Percentiles rank a stretch among this genome's conserved stretches.
Conservation (phyloP, 1,140 invertebrate genomes). For the Branchinecta lynchi region DNA sequence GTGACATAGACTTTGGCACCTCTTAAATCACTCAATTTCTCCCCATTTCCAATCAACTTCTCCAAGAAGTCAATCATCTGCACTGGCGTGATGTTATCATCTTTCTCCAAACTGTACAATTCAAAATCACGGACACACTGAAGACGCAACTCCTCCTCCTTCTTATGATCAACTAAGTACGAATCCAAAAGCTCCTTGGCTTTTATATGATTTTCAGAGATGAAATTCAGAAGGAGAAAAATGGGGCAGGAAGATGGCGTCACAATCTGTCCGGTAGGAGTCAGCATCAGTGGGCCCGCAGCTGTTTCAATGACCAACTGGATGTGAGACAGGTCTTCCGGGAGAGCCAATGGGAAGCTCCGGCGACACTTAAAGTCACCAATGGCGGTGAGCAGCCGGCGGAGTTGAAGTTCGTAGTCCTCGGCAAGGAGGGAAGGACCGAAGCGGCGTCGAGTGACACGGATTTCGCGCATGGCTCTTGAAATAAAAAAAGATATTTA, state of each 20-base stretch:
- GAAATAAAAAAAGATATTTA: background rate
- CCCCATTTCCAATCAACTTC: conserved; percentile 43
- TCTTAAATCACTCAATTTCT: conserved; percentile 30
- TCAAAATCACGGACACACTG: conserved; percentile 47
- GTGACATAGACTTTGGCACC: conserved; percentile 58
- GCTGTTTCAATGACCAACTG: conserved; percentile 83
- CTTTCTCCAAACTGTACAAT: conserved; percentile 56
- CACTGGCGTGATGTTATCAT: conserved; percentile 73
- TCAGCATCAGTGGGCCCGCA: conserved; percentile 79
- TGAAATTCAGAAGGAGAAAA: conserved; percentile 63
- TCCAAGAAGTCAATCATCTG: conserved; percentile 71
- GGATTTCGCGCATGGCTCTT: conserved; percentile 57
- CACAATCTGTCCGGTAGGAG: conserved; percentile 78
- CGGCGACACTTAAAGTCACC: conserved; percentile 55
- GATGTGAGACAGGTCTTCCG: conserved; percentile 47
- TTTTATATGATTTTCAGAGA: conserved; percentile 54
- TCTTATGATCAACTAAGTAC: conserved; percentile 61
- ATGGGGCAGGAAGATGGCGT: conserved; percentile 75
- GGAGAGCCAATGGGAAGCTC: conserved; percentile 45
- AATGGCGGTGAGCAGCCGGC: conserved; percentile 61
- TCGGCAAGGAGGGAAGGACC: conserved; percentile 70
- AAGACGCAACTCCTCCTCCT: conserved; percentile 51
- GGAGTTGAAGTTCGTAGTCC: conserved; percentile 62
- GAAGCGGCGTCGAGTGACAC: conserved; percentile 69
- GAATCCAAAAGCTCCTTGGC: conserved; percentile 49